Conservation (phyloP, 2,888 invertebrate genomes). For the Agrenia bidenticulata region DNA sequence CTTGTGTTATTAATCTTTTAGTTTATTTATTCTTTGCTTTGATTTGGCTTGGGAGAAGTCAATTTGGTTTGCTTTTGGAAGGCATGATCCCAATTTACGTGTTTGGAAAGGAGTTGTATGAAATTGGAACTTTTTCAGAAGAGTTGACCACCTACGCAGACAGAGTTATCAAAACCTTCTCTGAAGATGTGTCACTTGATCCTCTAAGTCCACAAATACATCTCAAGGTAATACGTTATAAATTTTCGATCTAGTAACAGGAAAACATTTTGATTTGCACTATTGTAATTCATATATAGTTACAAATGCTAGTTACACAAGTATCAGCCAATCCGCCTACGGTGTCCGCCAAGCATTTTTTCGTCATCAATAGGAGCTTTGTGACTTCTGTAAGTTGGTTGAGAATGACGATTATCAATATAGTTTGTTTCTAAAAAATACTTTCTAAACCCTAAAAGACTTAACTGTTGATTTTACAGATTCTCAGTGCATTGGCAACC, state of each 20-base stretch:
- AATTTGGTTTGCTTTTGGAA: conserved; percentile 11
- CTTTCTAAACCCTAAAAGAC: too few species aligned
- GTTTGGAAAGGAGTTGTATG: conserved; percentile 34
- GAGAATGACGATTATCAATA: too few species aligned
- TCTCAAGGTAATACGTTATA: conserved; percentile 29
- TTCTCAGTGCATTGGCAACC: not conserved
- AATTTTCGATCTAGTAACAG: too few species aligned
- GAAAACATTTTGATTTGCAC: too few species aligned
- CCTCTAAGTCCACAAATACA: conserved; percentile 27
- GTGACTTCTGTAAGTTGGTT: conserved; percentile 41
- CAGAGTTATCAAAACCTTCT: conserved; percentile 23
- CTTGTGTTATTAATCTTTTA: conserved; percentile 32
- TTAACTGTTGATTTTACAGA: not conserved
- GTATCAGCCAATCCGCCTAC: conserved; percentile 33
- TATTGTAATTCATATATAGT: too few species aligned
- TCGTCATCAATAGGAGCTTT: conserved; percentile 33
- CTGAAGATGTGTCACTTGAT: conserved; percentile 32
- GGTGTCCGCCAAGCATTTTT: conserved; percentile 38
- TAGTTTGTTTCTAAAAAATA: too few species aligned
- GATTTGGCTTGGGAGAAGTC: conserved; percentile 30
- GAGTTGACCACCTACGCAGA: conserved; percentile 23
- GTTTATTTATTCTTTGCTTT: conserved; percentile 32
- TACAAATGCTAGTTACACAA: conserved; percentile 30
- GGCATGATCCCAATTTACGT: conserved; percentile 29
- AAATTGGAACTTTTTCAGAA: conserved; percentile 33